Base-by-base conservation (phyloP, 2,113 vertebrate genomes). In the Myocastor coypus region DNA sequence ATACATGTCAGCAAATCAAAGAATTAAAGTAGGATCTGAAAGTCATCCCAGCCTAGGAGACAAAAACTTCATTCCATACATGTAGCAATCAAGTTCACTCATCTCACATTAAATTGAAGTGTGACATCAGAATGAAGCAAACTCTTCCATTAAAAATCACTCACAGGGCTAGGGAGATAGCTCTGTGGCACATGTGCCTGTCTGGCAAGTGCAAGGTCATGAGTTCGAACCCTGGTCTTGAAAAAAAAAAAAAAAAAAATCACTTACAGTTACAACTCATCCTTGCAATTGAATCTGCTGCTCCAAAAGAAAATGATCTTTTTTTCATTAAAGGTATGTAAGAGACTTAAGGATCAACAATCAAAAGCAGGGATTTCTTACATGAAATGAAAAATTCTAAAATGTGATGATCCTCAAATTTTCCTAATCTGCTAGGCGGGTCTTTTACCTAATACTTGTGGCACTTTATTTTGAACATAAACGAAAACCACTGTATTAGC, bases 11-110 rank as follows among this genome's bases (percentile, higher is more conserved):
- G 16, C 83, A 11, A 92, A 69, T 89, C 83, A 91, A 82, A 92
- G 59, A 94, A 83, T 59, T 89, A 82, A 89, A 95, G 81, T 80
- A 19, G 32, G n/a, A 95, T 80, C 46, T 87, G 63, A 96, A 94
- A 83, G 52, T 37, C 71, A 82, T 22, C 46, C 26, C 77, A 66
- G 34, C 26, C 6, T 7, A 66, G 42, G 66, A 91, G 55, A 78
- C 66, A 80, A 81, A 13, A 7, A 75, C 57, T 37, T 94, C 34
- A 61, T 87, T 87, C 83, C 84, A 78, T 6, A 94, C 83, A 42
- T 40, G 14, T 16, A 80, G 32, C 40, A 64, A 92, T 20, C 12
- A 7, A 64, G 20, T 88, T 57, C 57, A 82, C 57, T 88, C 87
- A 64, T 66, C 80, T 91, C 63, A 94, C 12, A 82, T 68, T 81